Conservation (phyloP, 2,797 vertebrate genomes). For the Melanotaenia pygmaea region DNA sequence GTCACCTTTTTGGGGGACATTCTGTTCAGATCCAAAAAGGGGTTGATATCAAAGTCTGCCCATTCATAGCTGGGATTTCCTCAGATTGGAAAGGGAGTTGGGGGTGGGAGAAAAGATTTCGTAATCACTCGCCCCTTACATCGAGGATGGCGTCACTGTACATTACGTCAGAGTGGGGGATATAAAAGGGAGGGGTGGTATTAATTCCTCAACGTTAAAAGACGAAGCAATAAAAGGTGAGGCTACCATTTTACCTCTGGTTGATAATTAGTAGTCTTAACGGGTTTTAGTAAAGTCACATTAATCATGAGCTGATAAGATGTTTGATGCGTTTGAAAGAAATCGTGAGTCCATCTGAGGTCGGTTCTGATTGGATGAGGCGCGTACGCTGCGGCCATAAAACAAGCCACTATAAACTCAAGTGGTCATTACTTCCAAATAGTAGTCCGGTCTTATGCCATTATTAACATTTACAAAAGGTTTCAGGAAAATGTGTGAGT, state of each 20-base stretch:
- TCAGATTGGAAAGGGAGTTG: slow-evolving; percentile 29
- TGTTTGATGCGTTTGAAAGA: not conserved
- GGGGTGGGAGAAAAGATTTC: slow-evolving; percentile 41
- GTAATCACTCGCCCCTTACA: slow-evolving; percentile 55
- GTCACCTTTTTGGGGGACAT: not conserved
- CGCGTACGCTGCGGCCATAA: not conserved
- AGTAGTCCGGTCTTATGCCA: not conserved
- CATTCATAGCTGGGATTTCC: slow-evolving; percentile 70
- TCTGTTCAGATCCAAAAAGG: not conserved
- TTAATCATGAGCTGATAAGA: not conserved
- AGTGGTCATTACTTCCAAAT: not conserved
- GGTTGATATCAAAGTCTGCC: slow-evolving; percentile 1
- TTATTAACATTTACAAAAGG: not conserved
- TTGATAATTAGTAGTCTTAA: not conserved
- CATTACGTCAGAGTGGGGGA: slow-evolving; percentile 55
- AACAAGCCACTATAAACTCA: not conserved
- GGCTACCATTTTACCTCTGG: not conserved
- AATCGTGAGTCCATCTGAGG: slow-evolving; percentile 17
- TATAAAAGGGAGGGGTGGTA: not conserved
- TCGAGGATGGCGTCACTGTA: slow-evolving; percentile 54
- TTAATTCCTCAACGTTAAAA: slow-evolving; percentile 3
- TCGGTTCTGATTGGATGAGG: slow-evolving; percentile 48
- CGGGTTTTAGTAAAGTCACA: not conserved
- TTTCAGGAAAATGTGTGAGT: not conserved
- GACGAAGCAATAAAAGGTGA: slow-evolving; percentile 4